Percentiles rank a stretch among this genome's conserved stretches.
Conservation (phyloP, 2,113 vertebrate genomes). For the Penelope pileata region DNA sequence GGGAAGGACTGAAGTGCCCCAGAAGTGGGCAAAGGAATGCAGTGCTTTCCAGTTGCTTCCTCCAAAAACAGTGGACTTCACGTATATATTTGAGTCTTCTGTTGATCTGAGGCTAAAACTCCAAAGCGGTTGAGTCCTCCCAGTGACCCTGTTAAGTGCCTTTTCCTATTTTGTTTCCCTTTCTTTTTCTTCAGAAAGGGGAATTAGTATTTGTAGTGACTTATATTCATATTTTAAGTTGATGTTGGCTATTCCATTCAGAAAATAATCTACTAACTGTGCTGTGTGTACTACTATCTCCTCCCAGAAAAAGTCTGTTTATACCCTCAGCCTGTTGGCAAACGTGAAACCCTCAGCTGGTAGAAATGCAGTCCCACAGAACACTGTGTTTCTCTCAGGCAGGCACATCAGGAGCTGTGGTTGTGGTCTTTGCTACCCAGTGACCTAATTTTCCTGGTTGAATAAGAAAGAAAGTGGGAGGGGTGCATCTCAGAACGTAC, state of each 20-base stretch:
- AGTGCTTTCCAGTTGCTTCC: fast-evolving
- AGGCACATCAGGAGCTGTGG: not conserved
- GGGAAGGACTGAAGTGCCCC: not conserved
- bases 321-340: not conserved
- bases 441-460: slow-evolving; percentile 3
- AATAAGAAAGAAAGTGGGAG: not conserved
- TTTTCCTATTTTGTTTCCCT: not conserved
- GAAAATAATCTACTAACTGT: not conserved
- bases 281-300: not conserved
- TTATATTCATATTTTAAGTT: not conserved
- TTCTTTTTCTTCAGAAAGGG: not conserved
- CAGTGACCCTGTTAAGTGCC: not conserved
- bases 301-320: not conserved
- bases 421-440: not conserved
- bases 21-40: not conserved
- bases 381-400: not conserved
- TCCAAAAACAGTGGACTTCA: not conserved
- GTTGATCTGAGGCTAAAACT: not conserved
- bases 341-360: not conserved
- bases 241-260: not conserved
- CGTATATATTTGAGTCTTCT: not conserved
- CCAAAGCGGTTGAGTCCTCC: not conserved
- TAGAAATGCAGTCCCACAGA: not conserved
- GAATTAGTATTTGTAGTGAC: not conserved
- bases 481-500: not conserved